Evolutionary conservation across 1,140 invertebrate genomes (phyloP).

Genomic region (Oedothorax gibbosus): DNA sequence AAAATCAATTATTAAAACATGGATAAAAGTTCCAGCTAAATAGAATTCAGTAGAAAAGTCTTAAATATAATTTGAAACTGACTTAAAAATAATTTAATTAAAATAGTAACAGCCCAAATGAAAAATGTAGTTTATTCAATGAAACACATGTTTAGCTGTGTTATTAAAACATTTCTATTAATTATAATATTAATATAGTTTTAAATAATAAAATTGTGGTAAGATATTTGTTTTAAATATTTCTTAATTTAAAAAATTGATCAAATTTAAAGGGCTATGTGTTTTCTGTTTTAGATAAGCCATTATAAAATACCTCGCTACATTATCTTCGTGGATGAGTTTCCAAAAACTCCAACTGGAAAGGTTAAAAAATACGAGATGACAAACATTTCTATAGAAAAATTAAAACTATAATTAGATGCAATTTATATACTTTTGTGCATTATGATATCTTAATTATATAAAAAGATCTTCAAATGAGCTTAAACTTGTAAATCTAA

Average conservation of each 20-base stretch:
- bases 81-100: too few species aligned
- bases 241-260: neutral
- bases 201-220: neutral
- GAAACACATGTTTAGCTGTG: neutral
- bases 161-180: neutral
- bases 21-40: too few species aligned
- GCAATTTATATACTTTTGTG: neutral
- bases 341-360: conserved; percentile 85
- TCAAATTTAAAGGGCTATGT: neutral
- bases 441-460: too few species aligned
- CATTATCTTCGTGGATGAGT: conserved; percentile 77
- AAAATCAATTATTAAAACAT: too few species aligned
- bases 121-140: too few species aligned
- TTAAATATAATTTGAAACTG: too few species aligned
- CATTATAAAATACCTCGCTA: conserved; percentile 86
- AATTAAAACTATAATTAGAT: conserved; percentile 8
- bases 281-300: conserved; percentile 74
- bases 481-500: too few species aligned
- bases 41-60: too few species aligned
- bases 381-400: conserved; percentile 11
- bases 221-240: neutral
- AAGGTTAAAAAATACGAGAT: conserved; percentile 80
- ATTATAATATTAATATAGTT: neutral
- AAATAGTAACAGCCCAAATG: too few species aligned
- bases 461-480: too few species aligned